Evolutionary conservation across 1,140 invertebrate genomes (phyloP), one percentile per base, ranked within the genome.

Genomic region (Lepidurus packardi): DNA sequence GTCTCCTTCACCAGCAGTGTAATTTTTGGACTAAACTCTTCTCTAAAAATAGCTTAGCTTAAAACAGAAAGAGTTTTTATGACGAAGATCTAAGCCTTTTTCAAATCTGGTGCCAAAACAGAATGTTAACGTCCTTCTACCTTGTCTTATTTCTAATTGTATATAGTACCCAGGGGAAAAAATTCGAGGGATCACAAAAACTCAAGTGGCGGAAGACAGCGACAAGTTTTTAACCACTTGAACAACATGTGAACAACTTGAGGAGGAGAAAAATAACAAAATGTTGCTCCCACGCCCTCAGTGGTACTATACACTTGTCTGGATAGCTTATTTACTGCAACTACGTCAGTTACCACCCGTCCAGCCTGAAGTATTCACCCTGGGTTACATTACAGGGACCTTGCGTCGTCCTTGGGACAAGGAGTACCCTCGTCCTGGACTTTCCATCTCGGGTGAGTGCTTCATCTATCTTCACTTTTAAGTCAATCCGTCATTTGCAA

Each of bases 371-470:
- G 42, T 76, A 47, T 84, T 84, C 80, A 84, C 76, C 6, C 81
- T 87, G 7, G 85, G 85, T 7, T 88, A 86, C 80, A 75, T 86
- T 73, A 86, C 85, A 3, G 93, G 93, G 0, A 94, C 92, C 1
- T 89, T 92, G 81, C 85, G 93, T 73, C 86, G 88, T 65, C 89
- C 89, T 9, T 91, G 91, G 3, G 92, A 96, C 84, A 85, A 89
- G 47, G 90, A 90, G 81, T 95, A 95, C 84, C 88, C 90, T 73
- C 87, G 91, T 79, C 94, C 93, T 0, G 94, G 92, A 1, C 82
- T 88, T 13, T 88, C 87, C 53, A 91, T 92, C 80, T 92, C 91
- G 79, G 95, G 78, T 79, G 47, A 78, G 74, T 43, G 43, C 41
- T 1, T 21, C 74, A 42, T 75, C 7, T 25, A 8, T 65, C 53